Percentiles rank a stretch among this genome's conserved stretches.
phyloP scores from a whole-genome alignment of 2,797 vertebrate species.

The Potorous gilbertii region DNA sequence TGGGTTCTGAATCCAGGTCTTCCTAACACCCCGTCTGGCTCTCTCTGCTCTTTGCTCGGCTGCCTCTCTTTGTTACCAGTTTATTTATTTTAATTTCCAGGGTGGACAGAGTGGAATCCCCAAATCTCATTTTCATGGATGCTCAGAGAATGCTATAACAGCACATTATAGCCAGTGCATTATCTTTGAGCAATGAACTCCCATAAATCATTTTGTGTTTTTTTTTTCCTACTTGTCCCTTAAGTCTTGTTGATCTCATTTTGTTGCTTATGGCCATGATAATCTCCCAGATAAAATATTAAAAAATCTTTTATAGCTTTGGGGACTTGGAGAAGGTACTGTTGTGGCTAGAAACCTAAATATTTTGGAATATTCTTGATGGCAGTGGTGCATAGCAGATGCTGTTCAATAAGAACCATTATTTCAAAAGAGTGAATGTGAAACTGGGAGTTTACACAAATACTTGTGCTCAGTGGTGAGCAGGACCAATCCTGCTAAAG shows the following conservation, averaged over 20 bases:
- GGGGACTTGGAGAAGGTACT: slow-evolving; percentile 58
- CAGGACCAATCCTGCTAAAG: not conserved
- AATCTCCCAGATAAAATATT: slow-evolving; percentile 79
- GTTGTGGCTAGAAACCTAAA: slow-evolving; percentile 70
- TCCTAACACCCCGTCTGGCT: not conserved
- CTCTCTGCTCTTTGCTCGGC: not conserved
- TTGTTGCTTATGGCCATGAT: slow-evolving; percentile 68
- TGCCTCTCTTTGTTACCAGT: slow-evolving; percentile 30
- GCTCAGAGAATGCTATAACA: not conserved
- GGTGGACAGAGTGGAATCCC: slow-evolving; percentile 40
- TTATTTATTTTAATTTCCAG: slow-evolving; percentile 70
- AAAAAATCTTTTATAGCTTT: slow-evolving; percentile 66
- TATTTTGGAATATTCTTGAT: slow-evolving; percentile 71
- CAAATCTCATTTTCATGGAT: slow-evolving; percentile 55
- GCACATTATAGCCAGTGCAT: not conserved
- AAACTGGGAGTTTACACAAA: not conserved
- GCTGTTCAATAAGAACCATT: slow-evolving; percentile 14
- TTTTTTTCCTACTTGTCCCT: slow-evolving; percentile 59
- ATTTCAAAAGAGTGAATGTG: slow-evolving; percentile 43
- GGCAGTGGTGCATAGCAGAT: slow-evolving; percentile 57
- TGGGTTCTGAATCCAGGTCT: not conserved
- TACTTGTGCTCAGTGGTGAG: not conserved
- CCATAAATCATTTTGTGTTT: slow-evolving; percentile 5
- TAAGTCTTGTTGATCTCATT: slow-evolving; percentile 67
- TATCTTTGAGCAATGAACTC: slow-evolving; percentile 31